A percentile compares a stretch with the other conserved stretches of the same genome.
phyloP scores from a whole-genome alignment of 2,113 vertebrate genomes.

The Toxostoma redivivum region DNA sequence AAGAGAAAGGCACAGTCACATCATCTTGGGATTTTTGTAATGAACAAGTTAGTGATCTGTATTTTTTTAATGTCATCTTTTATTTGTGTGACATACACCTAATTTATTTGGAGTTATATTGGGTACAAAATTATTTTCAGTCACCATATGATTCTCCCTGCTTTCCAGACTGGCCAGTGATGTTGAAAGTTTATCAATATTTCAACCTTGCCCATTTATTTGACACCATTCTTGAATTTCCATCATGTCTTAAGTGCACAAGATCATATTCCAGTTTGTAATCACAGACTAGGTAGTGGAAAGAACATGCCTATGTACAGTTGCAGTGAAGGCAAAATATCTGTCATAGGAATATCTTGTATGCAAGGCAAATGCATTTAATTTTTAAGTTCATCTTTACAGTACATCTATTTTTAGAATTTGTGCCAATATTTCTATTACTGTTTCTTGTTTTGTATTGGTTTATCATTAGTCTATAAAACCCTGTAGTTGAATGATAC shows the following conservation, averaged over 20 bases:
- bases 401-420: not conserved
- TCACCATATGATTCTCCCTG: not conserved
- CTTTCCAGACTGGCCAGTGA: not conserved
- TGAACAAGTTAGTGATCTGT: not conserved
- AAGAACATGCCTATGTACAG: not conserved
- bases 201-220: constrained; percentile 4
- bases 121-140: not conserved
- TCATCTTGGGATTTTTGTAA: not conserved
- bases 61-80: not conserved
- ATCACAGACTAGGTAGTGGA: not conserved
- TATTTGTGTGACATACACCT: not conserved
- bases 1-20: not conserved
- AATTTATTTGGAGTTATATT: not conserved
- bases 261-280: constrained; percentile 23
- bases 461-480: not conserved
- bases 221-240: constrained; percentile 27
- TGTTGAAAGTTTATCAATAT: not conserved
- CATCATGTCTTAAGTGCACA: not conserved
- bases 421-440: not conserved
- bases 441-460: not conserved
- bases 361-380: not conserved
- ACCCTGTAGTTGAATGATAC: not conserved
- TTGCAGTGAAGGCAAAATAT: not conserved
- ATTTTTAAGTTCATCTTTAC: not conserved
- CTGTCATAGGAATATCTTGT: not conserved